Evolutionary conservation across 30 jellyfish, hydroid and myxozoan genomes (phyloP).

Genomic region (Hydra vulgaris): DNA sequence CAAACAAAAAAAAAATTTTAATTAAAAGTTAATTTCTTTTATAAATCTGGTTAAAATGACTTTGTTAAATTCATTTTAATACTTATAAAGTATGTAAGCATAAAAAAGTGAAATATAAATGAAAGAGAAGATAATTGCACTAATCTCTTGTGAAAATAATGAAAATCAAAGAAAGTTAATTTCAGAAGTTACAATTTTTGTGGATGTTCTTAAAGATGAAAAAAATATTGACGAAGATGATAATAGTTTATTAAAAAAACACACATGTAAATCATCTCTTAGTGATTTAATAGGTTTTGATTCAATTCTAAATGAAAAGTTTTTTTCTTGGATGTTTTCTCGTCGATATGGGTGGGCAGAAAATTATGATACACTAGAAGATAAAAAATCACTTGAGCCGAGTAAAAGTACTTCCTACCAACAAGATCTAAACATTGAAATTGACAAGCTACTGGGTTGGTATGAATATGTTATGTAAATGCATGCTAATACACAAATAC

Average conservation of each 20-base stretch:
- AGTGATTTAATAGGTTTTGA: background rate
- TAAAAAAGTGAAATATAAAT: too few relatives aligned
- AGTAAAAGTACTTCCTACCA: background rate
- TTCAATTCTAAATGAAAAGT: background rate
- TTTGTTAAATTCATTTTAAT: too few relatives aligned
- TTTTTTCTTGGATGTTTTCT: background rate
- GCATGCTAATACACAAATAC: background rate
- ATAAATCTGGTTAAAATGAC: too few relatives aligned
- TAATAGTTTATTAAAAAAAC: too few relatives aligned
- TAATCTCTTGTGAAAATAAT: background rate
- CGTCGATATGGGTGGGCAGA: constrained; percentile 13
- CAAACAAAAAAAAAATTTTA: too few relatives aligned
- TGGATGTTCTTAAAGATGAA: background rate
- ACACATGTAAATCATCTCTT: background rate
- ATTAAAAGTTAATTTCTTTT: too few relatives aligned
- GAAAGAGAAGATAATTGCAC: background rate
- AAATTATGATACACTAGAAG: background rate
- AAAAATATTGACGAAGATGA: background rate
- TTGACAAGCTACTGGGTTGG: background rate
- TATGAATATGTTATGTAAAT: background rate
- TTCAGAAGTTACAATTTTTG: background rate
- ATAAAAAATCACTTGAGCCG: background rate
- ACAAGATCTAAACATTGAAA: constrained; percentile 5
- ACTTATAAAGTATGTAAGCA: too few relatives aligned
- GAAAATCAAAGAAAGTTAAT: background rate